Conservation (phyloP, 2,113 vertebrate species). For the Sula dactylatra region DNA sequence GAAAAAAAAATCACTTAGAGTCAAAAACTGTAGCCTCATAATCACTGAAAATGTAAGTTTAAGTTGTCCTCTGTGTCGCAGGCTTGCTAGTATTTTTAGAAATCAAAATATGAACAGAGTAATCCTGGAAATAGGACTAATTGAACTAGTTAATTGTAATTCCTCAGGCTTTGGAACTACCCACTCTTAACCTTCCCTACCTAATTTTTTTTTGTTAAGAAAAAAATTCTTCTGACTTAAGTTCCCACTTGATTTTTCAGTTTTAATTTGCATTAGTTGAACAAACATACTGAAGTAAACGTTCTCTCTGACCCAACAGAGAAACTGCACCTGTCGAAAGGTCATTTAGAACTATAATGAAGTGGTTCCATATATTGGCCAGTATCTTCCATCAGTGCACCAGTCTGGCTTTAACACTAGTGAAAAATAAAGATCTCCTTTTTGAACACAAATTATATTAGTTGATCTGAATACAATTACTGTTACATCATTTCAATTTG, state of each 20-base stretch:
- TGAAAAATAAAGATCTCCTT: not conserved
- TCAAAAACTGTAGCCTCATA: not conserved
- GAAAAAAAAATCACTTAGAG: not conserved
- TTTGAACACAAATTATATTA: not conserved
- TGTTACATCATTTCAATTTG: not conserved
- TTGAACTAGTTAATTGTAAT: not conserved
- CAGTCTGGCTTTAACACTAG: not conserved
- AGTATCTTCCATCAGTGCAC: not conserved
- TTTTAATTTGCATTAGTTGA: not conserved
- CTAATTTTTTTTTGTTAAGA: not conserved
- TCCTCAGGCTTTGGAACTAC: not conserved
- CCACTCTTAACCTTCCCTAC: not conserved
- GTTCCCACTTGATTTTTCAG: not conserved
- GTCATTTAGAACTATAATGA: not conserved
- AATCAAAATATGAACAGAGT: not conserved
- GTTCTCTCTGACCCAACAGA: not conserved
- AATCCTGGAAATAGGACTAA: not conserved
- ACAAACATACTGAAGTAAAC: not conserved
- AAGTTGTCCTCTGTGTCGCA: not conserved
- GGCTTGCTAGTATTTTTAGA: not conserved
- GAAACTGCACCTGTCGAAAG: not conserved
- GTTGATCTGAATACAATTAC: not conserved
- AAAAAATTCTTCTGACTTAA: not conserved
- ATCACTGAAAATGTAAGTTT: not conserved
- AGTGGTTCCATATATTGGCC: not conserved